Base-by-base conservation (phyloP, 2,113 vertebrate genomes). In the Echinops telfairi region DNA sequence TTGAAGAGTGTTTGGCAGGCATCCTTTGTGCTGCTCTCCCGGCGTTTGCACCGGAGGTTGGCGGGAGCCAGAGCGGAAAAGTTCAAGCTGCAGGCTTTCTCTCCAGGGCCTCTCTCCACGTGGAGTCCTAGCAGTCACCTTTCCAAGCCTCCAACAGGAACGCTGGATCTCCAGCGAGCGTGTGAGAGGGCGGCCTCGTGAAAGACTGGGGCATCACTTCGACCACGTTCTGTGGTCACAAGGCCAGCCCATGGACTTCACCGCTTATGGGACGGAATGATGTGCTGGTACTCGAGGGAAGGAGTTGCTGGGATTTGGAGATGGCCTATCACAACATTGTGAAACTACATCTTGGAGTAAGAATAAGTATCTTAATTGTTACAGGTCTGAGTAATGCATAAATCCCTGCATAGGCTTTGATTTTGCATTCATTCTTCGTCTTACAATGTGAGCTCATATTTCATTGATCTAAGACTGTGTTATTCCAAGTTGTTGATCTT, bases 401-500 rank as follows among this genome's bases (percentile, higher is more conserved):
- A 31, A 33, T 73, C 5, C 19, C 2, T 60, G 33, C 43, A 58
- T 66, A 80, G 9, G 4, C n/a, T n/a, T 0, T 79, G 36, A 70
- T 83, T 85, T 86, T 88, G 11, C 70, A 17, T 75, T 73, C 20
- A 70, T 0, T 66, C 38, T 84, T 88, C n/a, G 20, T 87, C 47
- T 83, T 86, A 9, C 17, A 77, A 25, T n/a, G 40, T 22, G 73
- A 81, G 6, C 10, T 88, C 77, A 15, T 83, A 22, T 78, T 91
- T 91, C 10, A 40, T 89, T 94, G 33, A 85, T 82, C 36, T 90
- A 47, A 58, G 85, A 12, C 73, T 75, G 36, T 15, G 20, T 27
- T 38, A 9, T 77, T 83, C 20, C 9, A 80, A 0, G 1, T 68
- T 64, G 27, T 16, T 88, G 43, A 57, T 79, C 31, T 80, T 89